Conservation (phyloP, 2,113 vertebrate species). For the Macrotus californicus region DNA sequence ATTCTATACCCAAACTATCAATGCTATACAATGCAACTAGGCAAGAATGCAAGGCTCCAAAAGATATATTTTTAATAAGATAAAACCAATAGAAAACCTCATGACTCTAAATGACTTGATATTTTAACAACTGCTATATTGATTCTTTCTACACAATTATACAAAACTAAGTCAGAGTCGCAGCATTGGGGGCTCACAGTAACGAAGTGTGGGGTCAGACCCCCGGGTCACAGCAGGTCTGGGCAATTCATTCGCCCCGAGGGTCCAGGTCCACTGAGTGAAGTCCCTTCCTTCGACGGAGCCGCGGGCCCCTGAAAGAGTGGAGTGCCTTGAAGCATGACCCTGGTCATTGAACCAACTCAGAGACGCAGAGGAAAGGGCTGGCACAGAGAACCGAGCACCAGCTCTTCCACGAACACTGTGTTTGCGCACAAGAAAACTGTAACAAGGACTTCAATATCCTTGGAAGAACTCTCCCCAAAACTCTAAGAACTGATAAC, state of each 20-base stretch:
- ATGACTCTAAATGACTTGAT: neutral
- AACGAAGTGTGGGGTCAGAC: neutral
- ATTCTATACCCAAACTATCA: neutral
- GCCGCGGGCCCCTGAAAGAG: neutral
- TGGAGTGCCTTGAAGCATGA: neutral
- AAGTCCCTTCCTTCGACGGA: no score
- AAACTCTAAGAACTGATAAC: slow-evolving; percentile 98
- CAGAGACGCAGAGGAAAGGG: neutral
- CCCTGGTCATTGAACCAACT: neutral
- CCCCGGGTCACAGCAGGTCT: accelerated
- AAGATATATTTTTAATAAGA: neutral
- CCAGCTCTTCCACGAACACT: slow-evolving; percentile 93
- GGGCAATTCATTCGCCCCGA: neutral
- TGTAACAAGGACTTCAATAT: slow-evolving; percentile 95
- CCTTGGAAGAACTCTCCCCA: slow-evolving; percentile 94
- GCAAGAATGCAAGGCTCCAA: neutral
- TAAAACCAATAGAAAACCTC: neutral
- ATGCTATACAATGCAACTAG: neutral
- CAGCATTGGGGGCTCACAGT: neutral
- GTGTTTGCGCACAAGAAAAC: slow-evolving; percentile 97
- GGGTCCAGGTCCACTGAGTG: neutral
- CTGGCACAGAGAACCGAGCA: neutral
- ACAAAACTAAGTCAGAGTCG: neutral
- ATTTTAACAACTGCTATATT: neutral
- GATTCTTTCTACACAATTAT: neutral